Conservation (phyloP, 1,140 invertebrate genomes). For the Macrobrachium nipponense region DNA sequence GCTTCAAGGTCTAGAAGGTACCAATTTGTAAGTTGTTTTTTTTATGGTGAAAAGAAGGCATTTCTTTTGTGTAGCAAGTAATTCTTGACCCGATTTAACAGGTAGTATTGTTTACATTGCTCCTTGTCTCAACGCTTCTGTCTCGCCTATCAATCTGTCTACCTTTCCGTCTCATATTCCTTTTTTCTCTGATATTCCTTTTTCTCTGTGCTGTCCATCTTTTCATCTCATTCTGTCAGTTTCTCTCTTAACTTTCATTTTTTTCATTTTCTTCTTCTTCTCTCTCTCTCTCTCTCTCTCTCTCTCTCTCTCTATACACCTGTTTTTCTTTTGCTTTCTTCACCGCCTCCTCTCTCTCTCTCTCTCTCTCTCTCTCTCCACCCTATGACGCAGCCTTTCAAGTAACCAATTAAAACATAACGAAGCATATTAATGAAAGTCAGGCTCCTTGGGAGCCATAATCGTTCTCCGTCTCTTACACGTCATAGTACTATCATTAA, state of each 20-base stretch:
- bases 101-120: not conserved
- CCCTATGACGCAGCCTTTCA: not conserved
- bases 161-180: not conserved
- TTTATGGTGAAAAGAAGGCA: conserved; percentile 3
- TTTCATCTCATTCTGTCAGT: not conserved
- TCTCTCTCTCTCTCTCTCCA: not conserved
- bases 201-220: not conserved
- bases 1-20: conserved; percentile 55
- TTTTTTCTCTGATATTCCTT: not conserved
- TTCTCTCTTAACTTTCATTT: not conserved
- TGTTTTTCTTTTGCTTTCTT: too few relatives aligned
- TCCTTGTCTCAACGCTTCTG: not conserved
- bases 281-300: not conserved
- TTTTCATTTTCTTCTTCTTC: not conserved
- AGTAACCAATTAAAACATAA: too few relatives aligned
- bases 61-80: conserved; percentile 11
- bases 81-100: not conserved
- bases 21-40: conserved; percentile 46
- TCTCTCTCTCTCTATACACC: not conserved
- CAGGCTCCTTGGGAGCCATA: too few relatives aligned
- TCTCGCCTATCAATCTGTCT: not conserved
- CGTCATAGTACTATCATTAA: too few relatives aligned
- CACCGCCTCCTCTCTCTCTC: not conserved
- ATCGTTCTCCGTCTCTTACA: too few relatives aligned
- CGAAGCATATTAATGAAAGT: too few relatives aligned